phyloP scores from a whole-genome alignment of 1,140 invertebrate genomes.

The Plectus sambesii region DNA sequence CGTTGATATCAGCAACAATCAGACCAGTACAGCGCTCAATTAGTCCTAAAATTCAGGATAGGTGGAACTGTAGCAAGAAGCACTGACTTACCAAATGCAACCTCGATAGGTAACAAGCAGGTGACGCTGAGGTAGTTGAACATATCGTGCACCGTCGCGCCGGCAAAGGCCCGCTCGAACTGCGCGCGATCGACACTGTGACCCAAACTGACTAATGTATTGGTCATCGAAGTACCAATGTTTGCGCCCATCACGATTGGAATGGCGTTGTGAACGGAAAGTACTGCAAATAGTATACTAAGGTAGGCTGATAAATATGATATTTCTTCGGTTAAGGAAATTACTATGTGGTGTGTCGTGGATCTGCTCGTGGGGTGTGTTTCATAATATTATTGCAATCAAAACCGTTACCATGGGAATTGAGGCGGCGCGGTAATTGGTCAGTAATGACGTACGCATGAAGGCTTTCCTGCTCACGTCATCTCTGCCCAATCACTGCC shows the following conservation, averaged over 20 bases:
- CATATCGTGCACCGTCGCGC: slow-evolving; percentile 48
- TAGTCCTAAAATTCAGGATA: slow-evolving; percentile 19
- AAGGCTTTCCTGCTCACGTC: too few relatives aligned
- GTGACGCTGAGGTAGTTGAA: slow-evolving; percentile 51
- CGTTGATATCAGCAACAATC: slow-evolving; percentile 28
- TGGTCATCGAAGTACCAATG: slow-evolving; percentile 47
- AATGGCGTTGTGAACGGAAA: slow-evolving; percentile 45
- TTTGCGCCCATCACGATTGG: slow-evolving; percentile 48
- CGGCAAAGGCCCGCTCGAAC: slow-evolving; percentile 48
- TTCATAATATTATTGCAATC: too few relatives aligned
- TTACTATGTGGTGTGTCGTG: too few relatives aligned
- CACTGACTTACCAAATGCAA: slow-evolving; percentile 26
- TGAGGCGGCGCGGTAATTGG: too few relatives aligned
- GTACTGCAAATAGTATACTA: slow-evolving; percentile 31
- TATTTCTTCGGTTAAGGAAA: too few relatives aligned
- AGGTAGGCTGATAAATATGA: too few relatives aligned
- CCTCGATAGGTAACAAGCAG: slow-evolving; percentile 47
- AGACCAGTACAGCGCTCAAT: slow-evolving; percentile 28
- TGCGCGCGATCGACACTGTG: slow-evolving; percentile 44
- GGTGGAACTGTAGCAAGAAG: slow-evolving; percentile 11
- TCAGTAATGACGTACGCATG: too few relatives aligned
- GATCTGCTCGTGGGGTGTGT: too few relatives aligned
- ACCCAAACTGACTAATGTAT: slow-evolving; percentile 43
- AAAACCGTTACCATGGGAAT: too few relatives aligned
- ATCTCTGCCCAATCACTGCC: too few relatives aligned